Base-by-base conservation (phyloP, 2,113 vertebrate genomes). In the Lota lota region DNA sequence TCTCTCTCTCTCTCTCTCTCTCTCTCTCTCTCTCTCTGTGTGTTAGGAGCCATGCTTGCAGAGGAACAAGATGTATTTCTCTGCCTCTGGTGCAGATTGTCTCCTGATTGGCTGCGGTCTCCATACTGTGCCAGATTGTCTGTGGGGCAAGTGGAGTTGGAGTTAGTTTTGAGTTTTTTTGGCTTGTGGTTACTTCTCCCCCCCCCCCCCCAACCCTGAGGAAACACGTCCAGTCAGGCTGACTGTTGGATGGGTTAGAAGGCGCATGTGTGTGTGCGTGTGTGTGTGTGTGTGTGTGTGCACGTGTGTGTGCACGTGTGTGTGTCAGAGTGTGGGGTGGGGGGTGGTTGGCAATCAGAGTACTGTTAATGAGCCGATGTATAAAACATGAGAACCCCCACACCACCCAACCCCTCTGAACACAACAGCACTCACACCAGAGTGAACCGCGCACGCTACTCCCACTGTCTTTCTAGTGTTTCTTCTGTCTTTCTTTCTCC, bases 301-400 rank as follows among this genome's bases (percentile, higher is more conserved):
- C 18, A 1, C 3, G 53, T 1, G 53, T 17, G 53, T 53, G 12
- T 53, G 51, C 12, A 11, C 12, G 51, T 53, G 51, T 53, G 12
- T 4, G 51, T 4, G 51, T 53, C 65, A 70, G 78, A 2, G 75
- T 73, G 77, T 40, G 75, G 78, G 15, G 33, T n/a, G 28, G 7
- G n/a, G 73, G 78, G 79, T 75, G 79, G 63, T 75, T 71, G 78
- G 79, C 69, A 75, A 79, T 75, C 70, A 75, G 79, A 88, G 78
- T 57, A 28, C 56, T 24, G 82, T 72, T 90, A 90, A 90, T 88
- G 85, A 88, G 82, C 79, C 89, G 79, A 88, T 88, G 86, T 85
- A 86, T 89, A 73, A 88, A 89, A 88, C 84, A 89, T 86, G 85
- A 85, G 85, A 80, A 75, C 70, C 67, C 77, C 66, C 66, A 63